Evolutionary conservation across 2,113 vertebrate species (phyloP), one percentile per base, ranked within the genome.

Genomic region (Chinchilla lanigera): DNA sequence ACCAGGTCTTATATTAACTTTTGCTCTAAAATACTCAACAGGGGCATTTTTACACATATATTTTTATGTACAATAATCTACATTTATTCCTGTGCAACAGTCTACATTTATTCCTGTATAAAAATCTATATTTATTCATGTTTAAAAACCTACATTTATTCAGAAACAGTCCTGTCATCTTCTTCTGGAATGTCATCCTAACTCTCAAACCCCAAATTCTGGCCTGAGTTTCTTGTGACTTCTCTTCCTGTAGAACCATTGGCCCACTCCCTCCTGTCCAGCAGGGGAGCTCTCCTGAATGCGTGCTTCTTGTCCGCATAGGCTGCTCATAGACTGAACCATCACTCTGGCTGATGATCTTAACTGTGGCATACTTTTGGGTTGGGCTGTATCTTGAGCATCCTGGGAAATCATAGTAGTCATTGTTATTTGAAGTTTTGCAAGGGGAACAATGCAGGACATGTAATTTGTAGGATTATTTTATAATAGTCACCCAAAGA

Each of bases 231-330:
- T 26, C 41, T 26, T 14, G 38, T 3, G 38, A 28, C 24, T 47
- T 24, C 12, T 7, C 44, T 28, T 28, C 41, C 24, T 44, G 71
- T 11, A 11, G 41, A 44, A 14, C 41, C 73, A 28, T 7, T 77
- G 41, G 41, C 11, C 19, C 2, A 5, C 2, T 75, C 22, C 26
- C 71, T 22, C 38, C 6, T 7, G 1, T 41, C 30, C 19, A 4
- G n/a, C 35, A 38, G 69, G 7, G 41, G 41, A n/a, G 4, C 24
- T 10, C 10, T 44, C 41, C 12, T 3, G 24, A 14, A 14, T 5
- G 1, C 13, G 12, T 2, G 5, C 38, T 10, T 73, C 73, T 44
- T 7, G 4, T 77, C 4, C 41, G 0, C 20, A 2, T n/a, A 44
- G 38, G 22, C 38, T 73, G 38, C n/a, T 73, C 12, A 5, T 35